A percentile compares a stretch with the other conserved stretches of the same genome.
Evolutionary conservation across 2,797 vertebrate genomes (phyloP).

Genomic region (Sebastolobus alascanus): DNA sequence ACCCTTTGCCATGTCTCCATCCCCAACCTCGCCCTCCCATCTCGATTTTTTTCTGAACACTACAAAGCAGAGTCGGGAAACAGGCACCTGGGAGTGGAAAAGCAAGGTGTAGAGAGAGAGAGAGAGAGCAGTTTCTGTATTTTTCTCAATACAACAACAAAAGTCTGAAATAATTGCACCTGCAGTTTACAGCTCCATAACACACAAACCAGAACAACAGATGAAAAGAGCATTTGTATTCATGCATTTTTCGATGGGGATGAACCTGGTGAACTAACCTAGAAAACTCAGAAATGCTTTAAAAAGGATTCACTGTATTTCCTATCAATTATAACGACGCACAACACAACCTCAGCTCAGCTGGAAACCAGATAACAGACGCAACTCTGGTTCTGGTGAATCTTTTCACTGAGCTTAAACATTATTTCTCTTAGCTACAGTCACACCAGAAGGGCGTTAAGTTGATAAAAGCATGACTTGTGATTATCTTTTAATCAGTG

Average conservation of each 20-base stretch:
- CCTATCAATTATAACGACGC: conserved; percentile 27
- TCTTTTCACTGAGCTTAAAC: neutral
- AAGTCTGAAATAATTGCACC: conserved; percentile 64
- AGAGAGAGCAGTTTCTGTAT: conserved; percentile 23
- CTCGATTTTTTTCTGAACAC: conserved; percentile 43
- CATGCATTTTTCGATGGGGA: conserved; percentile 16
- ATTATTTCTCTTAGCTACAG: neutral
- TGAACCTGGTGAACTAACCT: conserved; percentile 3
- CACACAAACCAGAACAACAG: conserved; percentile 12
- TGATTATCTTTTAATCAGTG: neutral
- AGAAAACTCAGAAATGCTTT: conserved; percentile 3
- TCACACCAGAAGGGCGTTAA: neutral
- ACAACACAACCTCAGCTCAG: conserved; percentile 16
- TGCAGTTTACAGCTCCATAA: conserved; percentile 36
- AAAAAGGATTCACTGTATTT: conserved; percentile 10
- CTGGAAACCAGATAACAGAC: conserved; percentile 7
- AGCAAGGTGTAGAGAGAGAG: neutral
- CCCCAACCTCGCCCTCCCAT: conserved; percentile 38
- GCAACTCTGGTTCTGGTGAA: neutral
- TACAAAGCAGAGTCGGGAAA: conserved; percentile 62
- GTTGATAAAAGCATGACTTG: neutral
- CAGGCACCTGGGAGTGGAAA: conserved; percentile 43
- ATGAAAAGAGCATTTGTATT: conserved; percentile 6
- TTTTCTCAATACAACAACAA: conserved; percentile 42
- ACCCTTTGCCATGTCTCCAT: conserved; percentile 60